Conservation (phyloP, 2,113 vertebrate species). For the Synodontis membranacea region DNA sequence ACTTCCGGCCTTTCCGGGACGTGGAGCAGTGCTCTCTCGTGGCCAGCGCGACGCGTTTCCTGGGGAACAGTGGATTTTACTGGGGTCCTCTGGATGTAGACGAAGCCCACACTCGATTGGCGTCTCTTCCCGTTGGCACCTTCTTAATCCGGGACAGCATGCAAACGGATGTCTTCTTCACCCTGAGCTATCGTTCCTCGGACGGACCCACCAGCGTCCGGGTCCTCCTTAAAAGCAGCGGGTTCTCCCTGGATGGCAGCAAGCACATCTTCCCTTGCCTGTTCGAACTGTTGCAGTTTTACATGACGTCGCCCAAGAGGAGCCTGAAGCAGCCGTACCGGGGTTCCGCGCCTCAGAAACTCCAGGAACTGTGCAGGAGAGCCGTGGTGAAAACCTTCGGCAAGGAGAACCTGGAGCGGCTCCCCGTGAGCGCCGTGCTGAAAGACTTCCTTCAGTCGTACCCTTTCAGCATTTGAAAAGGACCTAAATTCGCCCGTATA, state of each 20-base stretch:
- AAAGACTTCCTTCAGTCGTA: conserved; percentile 83
- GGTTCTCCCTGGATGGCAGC: conserved; percentile 87
- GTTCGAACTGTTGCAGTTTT: conserved; percentile 86
- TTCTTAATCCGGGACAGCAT: conserved; percentile 94
- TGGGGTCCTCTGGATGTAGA: conserved; percentile 88
- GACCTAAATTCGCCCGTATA: conserved; percentile 27
- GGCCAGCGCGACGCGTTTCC: conserved; percentile 75
- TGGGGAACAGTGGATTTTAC: conserved; percentile 89
- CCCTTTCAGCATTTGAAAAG: conserved; percentile 76
- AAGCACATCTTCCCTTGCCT: conserved; percentile 84
- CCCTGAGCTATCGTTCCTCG: conserved; percentile 86
- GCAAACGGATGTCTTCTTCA: conserved; percentile 91
- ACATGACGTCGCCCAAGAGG: conserved; percentile 82
- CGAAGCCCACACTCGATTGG: conserved; percentile 81
- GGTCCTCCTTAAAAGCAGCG: conserved; percentile 80
- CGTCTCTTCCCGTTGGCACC: conserved; percentile 75
- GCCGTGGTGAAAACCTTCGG: conserved; percentile 79
- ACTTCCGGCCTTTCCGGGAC: conserved; percentile 84
- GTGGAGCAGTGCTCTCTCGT: conserved; percentile 82
- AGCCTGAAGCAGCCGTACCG: conserved; percentile 81
- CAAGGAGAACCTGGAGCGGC: conserved; percentile 73
- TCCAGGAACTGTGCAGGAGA: conserved; percentile 88
- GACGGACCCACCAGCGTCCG: conserved; percentile 88
- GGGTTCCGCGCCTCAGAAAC: conserved; percentile 76
- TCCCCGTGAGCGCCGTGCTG: conserved; percentile 76